Base-by-base conservation (phyloP, 30 jellyfish, hydroid and myxozoan species). In the Rhopilema esculentum region DNA sequence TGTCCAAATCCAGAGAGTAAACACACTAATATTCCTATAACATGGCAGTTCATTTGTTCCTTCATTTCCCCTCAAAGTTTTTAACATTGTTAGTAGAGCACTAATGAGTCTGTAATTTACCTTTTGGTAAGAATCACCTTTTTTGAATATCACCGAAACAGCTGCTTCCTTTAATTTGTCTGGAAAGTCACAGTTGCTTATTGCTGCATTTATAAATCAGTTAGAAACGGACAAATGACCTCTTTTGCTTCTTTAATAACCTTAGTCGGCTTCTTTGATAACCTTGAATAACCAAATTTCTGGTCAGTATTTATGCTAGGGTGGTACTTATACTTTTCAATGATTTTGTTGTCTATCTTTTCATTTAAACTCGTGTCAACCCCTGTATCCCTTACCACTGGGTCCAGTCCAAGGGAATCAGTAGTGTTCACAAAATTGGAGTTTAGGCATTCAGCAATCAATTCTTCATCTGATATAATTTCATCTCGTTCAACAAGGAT, bases 391-490 rank as follows among this genome's bases (percentile, higher is more conserved):
- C 32, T 61, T 28, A 79, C 62, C 28, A 80, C 62, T 61, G 80
- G 89, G 32, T 79, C 50, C 27, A 79, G 89, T 0, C 89, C 89
- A 18, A 79, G 79, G 48, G 89, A 79, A 28, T 79, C 80, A 25
- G 88, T 77, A 49, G 53, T 52, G 57, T 79, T 63, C 74, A 79
- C 87, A 57, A 79, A 79, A n/a, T 79, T 79, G 89, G 89, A 8
- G 52, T 79, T 79, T 27, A 79, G 52, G 79, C 89, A 79, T 53
- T 79, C 89, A 79, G 89, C 79, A 79, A 79, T 79, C 51, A 79
- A 0, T 23, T 79, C 64, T 57, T 79, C 89, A 79, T 79, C 89
- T 27, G 76, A 48, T 77, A 49, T n/a, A 52, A 77, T 27, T 48
- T 21, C 62, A 27, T 57, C 80, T 8, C 64, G 69, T 62, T 79